phyloP scores from a whole-genome alignment of 2,797 vertebrate genomes.

The Silurus aristotelis region DNA sequence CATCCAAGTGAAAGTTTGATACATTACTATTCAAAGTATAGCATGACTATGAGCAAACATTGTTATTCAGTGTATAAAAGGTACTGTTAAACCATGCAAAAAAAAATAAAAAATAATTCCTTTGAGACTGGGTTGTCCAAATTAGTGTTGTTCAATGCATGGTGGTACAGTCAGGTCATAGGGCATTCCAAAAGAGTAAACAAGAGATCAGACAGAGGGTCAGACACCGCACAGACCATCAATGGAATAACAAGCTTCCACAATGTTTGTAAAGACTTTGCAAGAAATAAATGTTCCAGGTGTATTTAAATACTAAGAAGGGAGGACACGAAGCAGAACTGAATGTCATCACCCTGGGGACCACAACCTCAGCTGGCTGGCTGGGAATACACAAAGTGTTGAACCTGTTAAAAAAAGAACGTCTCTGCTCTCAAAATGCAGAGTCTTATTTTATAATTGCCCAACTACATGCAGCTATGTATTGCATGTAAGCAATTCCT shows the following conservation, averaged over 20 bases:
- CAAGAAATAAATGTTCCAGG: not conserved
- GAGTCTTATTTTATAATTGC: constrained; percentile 45
- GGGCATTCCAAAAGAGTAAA: not conserved
- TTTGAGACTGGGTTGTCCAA: not conserved
- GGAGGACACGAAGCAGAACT: not conserved
- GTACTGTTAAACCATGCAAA: not conserved
- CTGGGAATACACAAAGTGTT: not conserved
- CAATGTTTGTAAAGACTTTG: not conserved
- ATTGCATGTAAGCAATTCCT: constrained; percentile 7
- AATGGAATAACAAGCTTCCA: not conserved
- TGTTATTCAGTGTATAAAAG: not conserved
- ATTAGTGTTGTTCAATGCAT: not conserved
- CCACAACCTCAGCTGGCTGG: not conserved
- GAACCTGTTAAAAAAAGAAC: not conserved
- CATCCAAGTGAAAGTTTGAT: not conserved
- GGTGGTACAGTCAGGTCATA: not conserved
- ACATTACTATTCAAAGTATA: not conserved
- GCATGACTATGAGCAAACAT: not conserved
- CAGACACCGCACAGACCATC: not conserved
- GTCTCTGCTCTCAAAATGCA: constrained; percentile 46
- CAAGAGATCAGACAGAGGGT: not conserved
- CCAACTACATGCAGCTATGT: constrained; percentile 3
- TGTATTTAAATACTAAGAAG: not conserved
- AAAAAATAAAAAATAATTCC: no score
- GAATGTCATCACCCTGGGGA: not conserved